Evolutionary conservation across 1,140 invertebrate genomes (phyloP), one percentile per base, ranked within the genome.

Genomic region (Nebria ingens): DNA sequence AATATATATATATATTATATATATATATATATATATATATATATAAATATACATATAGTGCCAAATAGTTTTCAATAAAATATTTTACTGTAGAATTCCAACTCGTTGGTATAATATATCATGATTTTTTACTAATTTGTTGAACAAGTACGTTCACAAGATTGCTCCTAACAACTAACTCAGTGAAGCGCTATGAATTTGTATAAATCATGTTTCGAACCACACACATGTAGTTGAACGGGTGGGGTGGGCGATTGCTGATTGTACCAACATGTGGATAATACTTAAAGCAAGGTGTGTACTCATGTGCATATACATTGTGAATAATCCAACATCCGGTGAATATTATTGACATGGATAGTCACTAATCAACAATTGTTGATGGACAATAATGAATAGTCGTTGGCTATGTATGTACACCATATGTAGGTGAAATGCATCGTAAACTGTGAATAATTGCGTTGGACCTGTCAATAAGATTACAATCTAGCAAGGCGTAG

Each of bases 401-500:
- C 6, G 40, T 45, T 3, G 40, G 9, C 15, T 17, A 45, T 45
- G 17, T 45, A 45, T 17, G 4, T 45, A 17, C 40, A 45, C 9
- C 15, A 45, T 45, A 4, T 3, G 40, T 17, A 45, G 17, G 17
- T 17, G 40, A 11, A 45, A 45, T 45, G 6, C 6, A 45, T 45
- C 9, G 17, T 12, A 12, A 45, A 17, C 17, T 17, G 40, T 17
- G 40, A 12, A 45, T 45, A 45, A 45, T 45, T 17, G 40, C 40
- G 17, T 12, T 45, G 40, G 15, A 9, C 9, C 40, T 45, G 40
- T 45, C 40, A 45, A 45, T 17, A 9, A 45, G 40, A 45, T 45
- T 45, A 45, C 9, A 45, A 45, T 45, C 40, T 45, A 17, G 17
- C n/a, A 45, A 45, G 40, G 40, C 40, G 40, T 45, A 45, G 40